Conservation (phyloP, 2,797 vertebrate species). For the Intellagama lesueurii region DNA sequence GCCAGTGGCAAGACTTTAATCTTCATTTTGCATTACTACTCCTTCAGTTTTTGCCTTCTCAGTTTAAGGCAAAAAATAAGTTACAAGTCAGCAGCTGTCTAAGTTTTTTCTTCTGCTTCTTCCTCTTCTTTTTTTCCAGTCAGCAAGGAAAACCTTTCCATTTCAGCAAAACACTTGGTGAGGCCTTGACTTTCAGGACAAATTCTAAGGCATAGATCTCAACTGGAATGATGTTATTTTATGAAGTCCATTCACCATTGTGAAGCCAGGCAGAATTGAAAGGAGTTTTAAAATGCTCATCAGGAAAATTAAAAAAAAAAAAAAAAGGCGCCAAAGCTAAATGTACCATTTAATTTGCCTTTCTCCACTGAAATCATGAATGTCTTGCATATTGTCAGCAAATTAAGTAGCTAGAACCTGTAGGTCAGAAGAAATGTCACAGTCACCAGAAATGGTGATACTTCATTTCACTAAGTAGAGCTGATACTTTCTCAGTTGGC, state of each 20-base stretch:
- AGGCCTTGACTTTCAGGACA: conserved; percentile 1
- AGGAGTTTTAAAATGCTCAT: background rate
- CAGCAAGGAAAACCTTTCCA: conserved; percentile 26
- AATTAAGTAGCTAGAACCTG: conserved; percentile 16
- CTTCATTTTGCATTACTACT: conserved; percentile 47
- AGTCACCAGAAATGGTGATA: background rate
- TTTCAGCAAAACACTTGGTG: conserved; percentile 36
- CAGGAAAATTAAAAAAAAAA: conserved; percentile 3
- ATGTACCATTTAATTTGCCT: background rate
- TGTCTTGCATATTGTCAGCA: conserved; percentile 14
- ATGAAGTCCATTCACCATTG: background rate
- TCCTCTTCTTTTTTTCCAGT: background rate
- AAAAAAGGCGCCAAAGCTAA: conserved; percentile 16
- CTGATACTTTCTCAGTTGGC: background rate
- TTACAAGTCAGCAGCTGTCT: conserved; percentile 28
- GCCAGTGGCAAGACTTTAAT: conserved; percentile 37
- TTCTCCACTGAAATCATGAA: background rate
- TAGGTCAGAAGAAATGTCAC: background rate
- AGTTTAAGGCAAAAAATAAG: conserved; percentile 30
- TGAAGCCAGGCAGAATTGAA: conserved; percentile 17
- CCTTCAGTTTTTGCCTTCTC: conserved; percentile 30
- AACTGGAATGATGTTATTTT: conserved; percentile 11
- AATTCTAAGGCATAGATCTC: conserved; percentile 9
- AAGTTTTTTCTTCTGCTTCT: too few species aligned
- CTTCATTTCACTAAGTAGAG: background rate